phyloP scores from a whole-genome alignment of 2,888 invertebrate species.

The Bellardia pandia region DNA sequence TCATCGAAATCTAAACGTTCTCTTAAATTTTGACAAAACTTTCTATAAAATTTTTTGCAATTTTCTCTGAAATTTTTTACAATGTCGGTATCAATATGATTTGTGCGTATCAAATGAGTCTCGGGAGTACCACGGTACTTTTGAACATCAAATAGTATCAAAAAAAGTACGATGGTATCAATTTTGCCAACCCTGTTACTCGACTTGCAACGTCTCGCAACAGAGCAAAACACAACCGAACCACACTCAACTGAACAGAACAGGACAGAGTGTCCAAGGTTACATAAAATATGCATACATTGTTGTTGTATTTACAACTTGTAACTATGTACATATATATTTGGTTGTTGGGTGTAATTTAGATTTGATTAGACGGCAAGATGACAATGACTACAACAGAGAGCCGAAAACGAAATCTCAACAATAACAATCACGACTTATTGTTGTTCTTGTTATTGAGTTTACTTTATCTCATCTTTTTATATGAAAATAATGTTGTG shows the following conservation, averaged over 20 bases:
- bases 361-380: slow-evolving; percentile 58
- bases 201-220: not conserved
- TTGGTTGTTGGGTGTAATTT: slow-evolving; percentile 39
- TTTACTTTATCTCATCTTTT: slow-evolving; percentile 38
- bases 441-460: not conserved
- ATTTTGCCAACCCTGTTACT: no score
- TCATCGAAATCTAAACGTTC: no score
- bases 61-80: no score
- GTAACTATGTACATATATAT: not conserved
- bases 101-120: no score
- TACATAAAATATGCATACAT: slow-evolving; percentile 18
- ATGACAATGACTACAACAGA: slow-evolving; percentile 18
- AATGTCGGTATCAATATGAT: no score
- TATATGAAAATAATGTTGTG: slow-evolving; percentile 37
- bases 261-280: slow-evolving; percentile 41
- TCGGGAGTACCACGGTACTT: no score
- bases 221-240: not conserved
- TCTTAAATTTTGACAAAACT: no score
- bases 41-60: no score
- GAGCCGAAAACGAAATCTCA: not conserved
- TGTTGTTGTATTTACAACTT: slow-evolving; percentile 18
- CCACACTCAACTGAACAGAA: not conserved
- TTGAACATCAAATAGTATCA: no score
- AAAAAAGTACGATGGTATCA: no score
- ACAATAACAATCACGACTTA: not conserved